phyloP scores from a whole-genome alignment of 2,113 vertebrate species.

The Phrynosoma blainvillii region DNA sequence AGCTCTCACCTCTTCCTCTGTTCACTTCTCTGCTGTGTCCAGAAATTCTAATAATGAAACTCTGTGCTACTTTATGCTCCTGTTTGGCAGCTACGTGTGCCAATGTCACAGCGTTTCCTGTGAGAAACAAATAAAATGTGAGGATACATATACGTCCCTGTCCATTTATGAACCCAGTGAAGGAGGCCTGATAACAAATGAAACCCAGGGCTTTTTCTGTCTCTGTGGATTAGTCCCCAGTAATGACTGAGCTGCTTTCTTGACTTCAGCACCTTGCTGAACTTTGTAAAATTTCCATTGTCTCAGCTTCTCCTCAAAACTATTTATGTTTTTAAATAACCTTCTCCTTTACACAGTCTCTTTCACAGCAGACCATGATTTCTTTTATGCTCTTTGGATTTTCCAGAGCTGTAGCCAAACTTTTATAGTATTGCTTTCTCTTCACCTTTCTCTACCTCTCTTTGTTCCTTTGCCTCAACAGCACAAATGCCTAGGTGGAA shows the following conservation, averaged over 20 bases:
- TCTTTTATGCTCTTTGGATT: neutral
- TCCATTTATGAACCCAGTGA: neutral
- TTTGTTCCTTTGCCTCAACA: neutral
- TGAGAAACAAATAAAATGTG: neutral
- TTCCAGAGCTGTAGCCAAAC: neutral
- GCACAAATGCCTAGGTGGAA: neutral
- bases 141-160: neutral
- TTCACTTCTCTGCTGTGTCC: too few relatives aligned
- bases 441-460: neutral
- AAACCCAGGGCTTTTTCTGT: neutral
- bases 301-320: neutral
- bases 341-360: neutral
- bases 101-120: neutral
- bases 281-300: too few relatives aligned
- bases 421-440: too few relatives aligned
- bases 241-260: neutral
- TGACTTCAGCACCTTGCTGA: too few relatives aligned
- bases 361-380: neutral
- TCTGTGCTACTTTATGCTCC: neutral
- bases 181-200: too few relatives aligned
- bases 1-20: too few relatives aligned
- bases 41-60: too few relatives aligned
- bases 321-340: neutral
- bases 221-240: neutral
- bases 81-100: neutral